phyloP scores from a whole-genome alignment of 2,797 vertebrate species.

The Brachyrhaphis roseni region DNA sequence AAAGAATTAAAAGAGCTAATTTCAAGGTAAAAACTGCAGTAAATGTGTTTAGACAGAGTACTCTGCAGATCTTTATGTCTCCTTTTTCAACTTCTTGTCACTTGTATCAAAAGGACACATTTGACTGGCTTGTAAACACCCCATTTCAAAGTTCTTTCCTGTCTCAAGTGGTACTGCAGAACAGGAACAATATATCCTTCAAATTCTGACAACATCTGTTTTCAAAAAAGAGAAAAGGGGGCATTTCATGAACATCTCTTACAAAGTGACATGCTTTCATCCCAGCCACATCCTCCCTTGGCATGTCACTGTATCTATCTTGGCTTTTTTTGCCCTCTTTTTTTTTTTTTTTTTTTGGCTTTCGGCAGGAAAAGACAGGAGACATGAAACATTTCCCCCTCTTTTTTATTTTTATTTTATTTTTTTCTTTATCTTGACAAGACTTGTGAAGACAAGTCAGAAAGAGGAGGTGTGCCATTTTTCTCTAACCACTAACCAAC shows the following conservation, averaged over 20 bases:
- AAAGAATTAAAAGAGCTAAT: conserved; percentile 32
- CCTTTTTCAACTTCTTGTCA: conserved; percentile 44
- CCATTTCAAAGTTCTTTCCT: conserved; percentile 60
- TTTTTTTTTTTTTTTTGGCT: conserved; percentile 63
- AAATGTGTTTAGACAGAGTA: conserved; percentile 23
- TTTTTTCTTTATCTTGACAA: conserved; percentile 69
- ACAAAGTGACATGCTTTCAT: conserved; percentile 76
- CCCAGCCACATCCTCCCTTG: conserved; percentile 67
- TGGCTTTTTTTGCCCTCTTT: conserved; percentile 60
- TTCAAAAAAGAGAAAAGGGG: conserved; percentile 30
- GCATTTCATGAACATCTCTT: conserved; percentile 69
- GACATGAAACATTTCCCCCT: conserved; percentile 73
- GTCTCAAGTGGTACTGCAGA: conserved; percentile 43
- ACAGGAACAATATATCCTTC: conserved; percentile 65
- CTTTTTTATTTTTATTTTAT: conserved; percentile 55
- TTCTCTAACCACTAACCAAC: conserved; percentile 65
- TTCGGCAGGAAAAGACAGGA: conserved; percentile 74
- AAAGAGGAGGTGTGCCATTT: conserved; percentile 63
- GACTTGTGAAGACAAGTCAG: conserved; percentile 67
- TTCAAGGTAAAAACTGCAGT: conserved; percentile 43
- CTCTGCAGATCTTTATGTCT: conserved; percentile 45
- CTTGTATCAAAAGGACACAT: conserved; percentile 60
- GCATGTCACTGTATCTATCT: conserved; percentile 73
- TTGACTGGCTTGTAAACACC: conserved; percentile 65
- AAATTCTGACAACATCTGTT: conserved; percentile 66